phyloP scores from a whole-genome alignment of 2,113 vertebrate genomes.

The Chunga burmeisteri region DNA sequence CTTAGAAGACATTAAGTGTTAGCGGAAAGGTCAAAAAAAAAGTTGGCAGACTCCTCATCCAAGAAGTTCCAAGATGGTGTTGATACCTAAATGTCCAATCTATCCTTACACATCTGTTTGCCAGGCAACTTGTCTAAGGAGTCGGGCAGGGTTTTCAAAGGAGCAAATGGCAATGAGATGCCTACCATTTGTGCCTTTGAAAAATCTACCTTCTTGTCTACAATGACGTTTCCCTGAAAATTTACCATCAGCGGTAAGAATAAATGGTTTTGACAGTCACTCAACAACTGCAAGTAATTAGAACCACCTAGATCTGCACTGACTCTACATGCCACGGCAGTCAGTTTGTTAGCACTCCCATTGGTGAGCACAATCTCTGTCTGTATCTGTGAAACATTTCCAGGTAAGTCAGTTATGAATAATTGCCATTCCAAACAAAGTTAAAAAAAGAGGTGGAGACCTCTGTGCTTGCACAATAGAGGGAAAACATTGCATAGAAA shows the following conservation, averaged over 20 bases:
- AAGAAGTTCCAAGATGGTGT: constrained; percentile 71
- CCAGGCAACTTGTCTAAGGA: constrained; percentile 20
- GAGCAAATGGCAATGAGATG: not conserved
- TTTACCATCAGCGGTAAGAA: constrained; percentile 2
- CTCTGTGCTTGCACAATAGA: constrained; percentile 4
- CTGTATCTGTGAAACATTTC: constrained; percentile 46
- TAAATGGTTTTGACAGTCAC: constrained; percentile 31
- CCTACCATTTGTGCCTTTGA: constrained; percentile 33
- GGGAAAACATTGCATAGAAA: not conserved
- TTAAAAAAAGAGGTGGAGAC: not conserved
- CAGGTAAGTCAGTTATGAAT: constrained; percentile 49
- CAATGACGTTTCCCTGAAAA: not conserved
- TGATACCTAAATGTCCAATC: constrained; percentile 52
- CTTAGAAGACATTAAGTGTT: constrained; percentile 62
- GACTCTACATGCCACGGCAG: constrained; percentile 40
- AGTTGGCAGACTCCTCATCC: constrained; percentile 53
- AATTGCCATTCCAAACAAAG: constrained; percentile 22
- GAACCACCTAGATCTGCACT: constrained; percentile 8
- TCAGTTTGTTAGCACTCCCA: constrained; percentile 8
- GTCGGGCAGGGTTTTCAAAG: constrained; percentile 39
- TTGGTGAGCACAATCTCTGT: constrained; percentile 25
- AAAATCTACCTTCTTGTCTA: constrained; percentile 38
- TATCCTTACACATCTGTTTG: constrained; percentile 42
- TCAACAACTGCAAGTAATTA: constrained; percentile 55
- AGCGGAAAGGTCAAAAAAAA: constrained; percentile 60